Evolutionary conservation across 2,797 vertebrate species (phyloP), one percentile per base, ranked within the genome.

Genomic region (Microctenopoma lineatum): DNA sequence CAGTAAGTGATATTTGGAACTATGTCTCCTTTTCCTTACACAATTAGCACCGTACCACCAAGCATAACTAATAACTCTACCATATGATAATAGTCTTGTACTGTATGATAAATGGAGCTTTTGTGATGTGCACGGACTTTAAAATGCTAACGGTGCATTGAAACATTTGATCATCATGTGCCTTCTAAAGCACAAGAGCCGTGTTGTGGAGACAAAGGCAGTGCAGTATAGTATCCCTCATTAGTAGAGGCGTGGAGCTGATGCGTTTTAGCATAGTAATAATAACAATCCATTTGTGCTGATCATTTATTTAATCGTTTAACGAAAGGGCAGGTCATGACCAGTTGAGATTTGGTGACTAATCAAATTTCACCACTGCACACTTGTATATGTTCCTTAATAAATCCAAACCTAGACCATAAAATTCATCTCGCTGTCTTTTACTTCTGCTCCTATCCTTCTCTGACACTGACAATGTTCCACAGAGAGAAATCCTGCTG

Each of bases 1-100:
- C 75, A 84, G 80, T 88, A 86, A 88, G 87, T 90, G 84, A 92
- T 92, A 90, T 90, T 91, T 92, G 87, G 79, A 89, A 77, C 65
- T 77, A 67, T 83, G 71, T 86, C 63, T 85, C 59, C 65, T 54
- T 83, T 73, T 77, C 44, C 65, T 70, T 70, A 82, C 81, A 81
- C 80, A 89, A 90, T 92, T 92, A 90, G 75, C 70, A 79, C 62
- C 56, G 81, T 81, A 83, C 77, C 25, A 59, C 74, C 68, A 59
- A 79, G 87, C 86, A 82, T 75, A 79, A 81, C 90, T 87, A 91
- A 91, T 88, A 81, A 75, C 73, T 78, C 77, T 39, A 69, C 64
- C 63, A 25, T 75, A 73, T 75, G 77, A 90, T 89, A 84, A 84
- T 80, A 50, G 64, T 77, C 66, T 66, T 11, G 25, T 21, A 45